phyloP scores from a whole-genome alignment of 2,797 vertebrate genomes.

The Cryptoprocta ferox region DNA sequence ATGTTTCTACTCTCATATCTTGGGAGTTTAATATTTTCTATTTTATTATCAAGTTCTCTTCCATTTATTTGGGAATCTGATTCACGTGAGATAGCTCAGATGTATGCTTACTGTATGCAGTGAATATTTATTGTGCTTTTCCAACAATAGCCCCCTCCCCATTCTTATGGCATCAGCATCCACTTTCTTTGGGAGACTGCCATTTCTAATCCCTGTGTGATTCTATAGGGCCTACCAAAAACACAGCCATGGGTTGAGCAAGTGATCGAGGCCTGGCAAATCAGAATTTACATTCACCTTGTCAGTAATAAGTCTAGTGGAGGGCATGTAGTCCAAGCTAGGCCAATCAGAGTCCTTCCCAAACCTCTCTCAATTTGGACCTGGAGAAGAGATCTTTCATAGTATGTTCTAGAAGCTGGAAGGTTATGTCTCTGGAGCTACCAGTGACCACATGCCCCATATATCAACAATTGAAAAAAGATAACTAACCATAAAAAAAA shows the following conservation, averaged over 20 bases:
- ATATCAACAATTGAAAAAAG: neutral
- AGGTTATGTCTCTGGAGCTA: neutral
- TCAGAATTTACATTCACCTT: neutral
- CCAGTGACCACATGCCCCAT: neutral
- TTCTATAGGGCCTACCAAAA: neutral
- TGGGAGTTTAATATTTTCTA: neutral
- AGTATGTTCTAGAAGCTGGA: neutral
- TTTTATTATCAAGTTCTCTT: neutral
- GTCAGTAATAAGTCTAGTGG: neutral
- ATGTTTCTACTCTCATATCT: neutral
- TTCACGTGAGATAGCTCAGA: neutral
- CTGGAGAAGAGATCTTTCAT: neutral
- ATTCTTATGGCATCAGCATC: neutral
- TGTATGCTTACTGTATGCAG: neutral
- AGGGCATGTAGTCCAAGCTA: neutral
- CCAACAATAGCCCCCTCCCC: too few species aligned
- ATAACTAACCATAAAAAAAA: neutral
- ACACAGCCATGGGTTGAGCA: neutral
- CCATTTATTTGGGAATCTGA: neutral
- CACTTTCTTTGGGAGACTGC: neutral
- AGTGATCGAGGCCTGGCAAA: neutral
- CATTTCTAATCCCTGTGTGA: neutral
- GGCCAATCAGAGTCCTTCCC: neutral
- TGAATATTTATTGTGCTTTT: neutral
- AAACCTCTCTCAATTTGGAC: neutral